Evolutionary conservation across 1,140 invertebrate genomes (phyloP), one percentile per base, ranked within the genome.

Genomic region (Drusus annulatus): DNA sequence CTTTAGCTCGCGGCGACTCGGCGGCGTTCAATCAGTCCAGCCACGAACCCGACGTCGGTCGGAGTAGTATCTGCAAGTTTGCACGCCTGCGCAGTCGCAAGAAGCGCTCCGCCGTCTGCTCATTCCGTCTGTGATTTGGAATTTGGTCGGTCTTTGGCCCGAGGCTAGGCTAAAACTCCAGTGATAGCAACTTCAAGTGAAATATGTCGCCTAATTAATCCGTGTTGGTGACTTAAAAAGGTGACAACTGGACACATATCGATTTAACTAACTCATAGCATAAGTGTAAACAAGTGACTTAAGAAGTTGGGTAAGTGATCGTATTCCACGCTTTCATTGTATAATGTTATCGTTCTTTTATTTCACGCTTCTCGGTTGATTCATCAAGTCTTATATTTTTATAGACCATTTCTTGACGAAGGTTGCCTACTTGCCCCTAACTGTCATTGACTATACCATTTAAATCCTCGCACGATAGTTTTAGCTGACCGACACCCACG

Each of bases 231-330:
- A 25, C 28, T 28, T 28, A 31, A 3, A 28, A 31, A 65, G 21
- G 21, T 60, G 28, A 31, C 21, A 65, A 28, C 21, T 15, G n/a
- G 28, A 65, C 23, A 65, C 21, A 28, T 25, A 63, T 28, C 10
- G 25, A 28, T 25, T 65, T 4, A 25, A 28, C 16, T 16, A 65
- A n/a, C 25, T 65, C 28, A 16, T 28, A 65, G 62, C 28, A n/a
- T 65, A 25, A 65, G n/a, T n/a, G 62, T 65, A 28, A 65, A 65
- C 62, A 65, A 65, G 62, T 65, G 62, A 65, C 62, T 65, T 65
- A 65, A 65, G 28, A 65, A 65, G 28, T 28, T 65, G 16, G 62
- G 62, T 65, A 31, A 65, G 62, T 65, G 62, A 16, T 28, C 62
- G 10, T 28, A n/a, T 25, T 65, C 62, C 62, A 65, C 23, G 62